A percentile compares a stretch with the other conserved stretches of the same genome.
Conservation (phyloP, 2,888 invertebrate genomes). For the Ceramica pisi region DNA sequence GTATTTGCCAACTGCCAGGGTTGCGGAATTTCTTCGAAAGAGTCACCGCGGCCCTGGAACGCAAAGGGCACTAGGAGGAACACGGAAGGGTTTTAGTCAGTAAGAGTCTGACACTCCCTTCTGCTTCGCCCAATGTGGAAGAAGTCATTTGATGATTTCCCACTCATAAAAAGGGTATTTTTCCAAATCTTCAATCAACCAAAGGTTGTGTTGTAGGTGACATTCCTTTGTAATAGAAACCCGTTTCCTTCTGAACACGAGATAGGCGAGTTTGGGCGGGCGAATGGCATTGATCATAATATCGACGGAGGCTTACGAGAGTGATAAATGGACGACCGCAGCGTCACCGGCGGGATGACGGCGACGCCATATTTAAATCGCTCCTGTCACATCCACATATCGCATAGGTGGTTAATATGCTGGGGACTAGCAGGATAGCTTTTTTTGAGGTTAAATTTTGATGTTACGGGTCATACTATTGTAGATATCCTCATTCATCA, state of each 20-base stretch:
- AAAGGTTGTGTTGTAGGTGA: neutral
- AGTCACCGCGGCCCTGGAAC: too few relatives aligned
- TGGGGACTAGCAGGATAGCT: constrained; percentile 21
- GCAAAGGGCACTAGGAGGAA: too few relatives aligned
- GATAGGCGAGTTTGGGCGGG: constrained; percentile 75
- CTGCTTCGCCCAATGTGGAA: too few relatives aligned
- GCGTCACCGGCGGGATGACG: constrained; percentile 86
- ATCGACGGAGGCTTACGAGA: constrained; percentile 89
- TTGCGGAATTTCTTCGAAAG: too few relatives aligned
- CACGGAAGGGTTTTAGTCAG: too few relatives aligned
- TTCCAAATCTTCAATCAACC: neutral
- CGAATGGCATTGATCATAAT: constrained; percentile 90
- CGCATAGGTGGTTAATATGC: constrained; percentile 59
- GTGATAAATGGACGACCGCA: constrained; percentile 89
- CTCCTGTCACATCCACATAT: constrained; percentile 85
- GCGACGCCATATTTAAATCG: constrained; percentile 89
- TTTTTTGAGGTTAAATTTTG: constrained; percentile 17
- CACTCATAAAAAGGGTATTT: too few relatives aligned
- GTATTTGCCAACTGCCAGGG: too few relatives aligned
- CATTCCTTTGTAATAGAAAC: constrained; percentile 25
- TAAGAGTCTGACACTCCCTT: too few relatives aligned
- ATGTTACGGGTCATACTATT: too few relatives aligned
- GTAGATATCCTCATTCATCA: neutral
- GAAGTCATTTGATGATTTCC: too few relatives aligned
- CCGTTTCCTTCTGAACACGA: constrained; percentile 71